Base-by-base conservation (phyloP, 2,888 invertebrate genomes). In the Beris morrisii region DNA sequence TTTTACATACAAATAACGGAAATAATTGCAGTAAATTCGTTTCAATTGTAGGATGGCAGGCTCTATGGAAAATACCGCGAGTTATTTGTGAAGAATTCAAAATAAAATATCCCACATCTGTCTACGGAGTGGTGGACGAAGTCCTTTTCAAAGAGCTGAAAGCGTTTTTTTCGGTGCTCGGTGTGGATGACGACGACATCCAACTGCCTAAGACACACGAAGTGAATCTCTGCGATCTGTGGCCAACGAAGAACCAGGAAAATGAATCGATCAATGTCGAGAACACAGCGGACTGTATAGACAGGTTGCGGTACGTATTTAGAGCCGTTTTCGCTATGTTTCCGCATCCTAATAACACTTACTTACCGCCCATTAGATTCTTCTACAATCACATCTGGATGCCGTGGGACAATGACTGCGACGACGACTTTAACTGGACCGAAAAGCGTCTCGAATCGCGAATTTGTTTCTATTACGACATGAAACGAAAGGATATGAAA, bases 331-430 rank as follows among this genome's bases (percentile, higher is more conserved):
- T 48, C 48, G 15, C n/a, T 22, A 22, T 22, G 22, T 22, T 52
- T 6, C n/a, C 48, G 48, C n/a, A 22, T 22, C 22, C 48, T 15
- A 48, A 15, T 48, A 1, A 5, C 48, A 13, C 12, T 6, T 22
- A 13, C 12, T 6, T 22, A 3, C n/a, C 38, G 30, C 45, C n/a
- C 22, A 67, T n/a, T 15, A 76, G 87, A 59, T 87, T 87, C 69
- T 87, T 87, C 69, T 86, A 84, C 67, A 81, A 81, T 57, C 79
- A 86, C 71, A 73, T 87, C 3, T 84, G 85, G 81, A 84, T 85
- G 84, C 86, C 87, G 0, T 87, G 87, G 87, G 87, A 87, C 71
- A 75, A 79, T 59, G 86, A 87, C 65, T 84, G 84, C 38, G 85
- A 86, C 69, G 83, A 84, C 11, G 81, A 80, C 64, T 69, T 75